Conservation (phyloP, 2,113 vertebrate species). For the Clarias gariepinus region DNA sequence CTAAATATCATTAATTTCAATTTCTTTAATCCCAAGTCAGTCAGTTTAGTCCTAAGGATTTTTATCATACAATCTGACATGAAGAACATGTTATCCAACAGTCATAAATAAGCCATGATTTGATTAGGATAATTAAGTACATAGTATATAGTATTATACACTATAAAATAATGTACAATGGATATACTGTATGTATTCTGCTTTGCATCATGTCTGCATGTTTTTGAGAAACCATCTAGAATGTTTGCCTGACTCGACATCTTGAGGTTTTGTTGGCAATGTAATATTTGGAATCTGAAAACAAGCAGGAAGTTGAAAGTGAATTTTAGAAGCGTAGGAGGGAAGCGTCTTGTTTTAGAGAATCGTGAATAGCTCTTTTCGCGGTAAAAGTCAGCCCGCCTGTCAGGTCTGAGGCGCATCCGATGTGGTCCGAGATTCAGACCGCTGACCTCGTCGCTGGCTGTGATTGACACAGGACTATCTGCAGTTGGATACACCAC, state of each 20-base stretch:
- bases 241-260: constrained; percentile 25
- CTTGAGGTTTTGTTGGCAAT: constrained; percentile 39
- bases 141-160: background rate
- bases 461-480: background rate
- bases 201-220: background rate
- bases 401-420: background rate
- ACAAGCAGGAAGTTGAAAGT: constrained; percentile 55
- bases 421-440: background rate
- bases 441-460: background rate
- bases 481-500: too few relatives aligned
- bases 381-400: background rate
- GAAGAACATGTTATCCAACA: background rate
- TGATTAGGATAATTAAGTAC: background rate
- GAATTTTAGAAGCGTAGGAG: constrained; percentile 40
- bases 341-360: background rate
- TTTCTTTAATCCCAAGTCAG: background rate
- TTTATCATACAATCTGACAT: background rate
- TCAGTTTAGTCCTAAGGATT: background rate
- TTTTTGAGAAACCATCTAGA: background rate
- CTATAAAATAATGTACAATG: background rate
- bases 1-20: background rate
- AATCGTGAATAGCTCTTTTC: background rate
- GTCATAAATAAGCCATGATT: background rate
- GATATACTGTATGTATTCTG: background rate
- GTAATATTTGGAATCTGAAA: constrained; percentile 40